A percentile compares a stretch with the other conserved stretches of the same genome.
phyloP scores from a whole-genome alignment of 2,113 vertebrate species.

The Tragelaphus imberbis region DNA sequence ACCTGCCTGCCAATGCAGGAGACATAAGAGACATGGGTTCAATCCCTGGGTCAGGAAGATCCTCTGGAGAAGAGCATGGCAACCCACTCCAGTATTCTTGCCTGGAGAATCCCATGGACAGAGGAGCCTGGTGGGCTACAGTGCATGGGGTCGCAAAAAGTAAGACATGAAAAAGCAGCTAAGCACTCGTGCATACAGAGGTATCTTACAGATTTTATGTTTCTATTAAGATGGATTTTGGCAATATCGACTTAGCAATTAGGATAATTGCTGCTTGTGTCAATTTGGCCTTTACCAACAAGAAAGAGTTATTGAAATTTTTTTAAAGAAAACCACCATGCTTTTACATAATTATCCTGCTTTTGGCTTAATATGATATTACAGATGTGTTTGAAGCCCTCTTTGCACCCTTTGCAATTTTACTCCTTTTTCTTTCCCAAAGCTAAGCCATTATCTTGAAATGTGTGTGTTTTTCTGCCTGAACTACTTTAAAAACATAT shows the following conservation, averaged over 20 bases:
- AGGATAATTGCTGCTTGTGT: neutral
- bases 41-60: neutral
- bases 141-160: neutral
- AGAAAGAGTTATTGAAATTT: neutral
- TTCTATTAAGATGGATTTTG: neutral
- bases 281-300: neutral
- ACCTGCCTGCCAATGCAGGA: neutral
- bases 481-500: neutral
- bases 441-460: neutral
- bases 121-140: neutral
- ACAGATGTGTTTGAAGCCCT: neutral
- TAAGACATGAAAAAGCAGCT: neutral
- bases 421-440: neutral
- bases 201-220: neutral
- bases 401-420: neutral
- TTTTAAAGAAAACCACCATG: neutral
- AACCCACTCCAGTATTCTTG: neutral
- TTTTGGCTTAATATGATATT: neutral
- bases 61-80: neutral
- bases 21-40: neutral
- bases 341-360: neutral
- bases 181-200: fast-evolving
- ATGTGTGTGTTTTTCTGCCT: neutral
- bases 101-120: neutral
- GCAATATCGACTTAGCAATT: neutral